Percentiles rank a stretch among this genome's conserved stretches.
These are phyloP conservation scores for fruit fly (Drosophila melanogaster) DNA, from an alignment of 1,140 invertebrate genomes.

Conservation along the genomic window Release_6_plus_ISO1_MT NT_033779.5:17387501-17388000, in stretches of 20 bases:
- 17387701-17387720: slow-evolving; percentile 40
- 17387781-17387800: slow-evolving; percentile 55
- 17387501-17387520: too few species aligned
- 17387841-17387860: slow-evolving; percentile 48
- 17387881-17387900: slow-evolving; percentile 55
- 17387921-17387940: slow-evolving; percentile 14
- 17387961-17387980: slow-evolving; percentile 69
- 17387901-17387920: slow-evolving; percentile 50
- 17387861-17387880: slow-evolving; percentile 31
- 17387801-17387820: slow-evolving; percentile 10
- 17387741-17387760: slow-evolving; percentile 26
- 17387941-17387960: slow-evolving; percentile 30
- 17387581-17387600: neutral
- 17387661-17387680: neutral
- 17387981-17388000: slow-evolving; percentile 56
- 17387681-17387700: slow-evolving; percentile 26
- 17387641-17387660: neutral
- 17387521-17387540: too few species aligned
- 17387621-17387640: neutral
- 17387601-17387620: neutral
- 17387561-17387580: neutral
- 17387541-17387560: neutral
- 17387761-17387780: slow-evolving; percentile 63
- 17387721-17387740: slow-evolving; percentile 16
- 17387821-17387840: slow-evolving; percentile 22